Base-by-base conservation (phyloP, 1,140 invertebrate species). In the Solenopsis fugax region DNA sequence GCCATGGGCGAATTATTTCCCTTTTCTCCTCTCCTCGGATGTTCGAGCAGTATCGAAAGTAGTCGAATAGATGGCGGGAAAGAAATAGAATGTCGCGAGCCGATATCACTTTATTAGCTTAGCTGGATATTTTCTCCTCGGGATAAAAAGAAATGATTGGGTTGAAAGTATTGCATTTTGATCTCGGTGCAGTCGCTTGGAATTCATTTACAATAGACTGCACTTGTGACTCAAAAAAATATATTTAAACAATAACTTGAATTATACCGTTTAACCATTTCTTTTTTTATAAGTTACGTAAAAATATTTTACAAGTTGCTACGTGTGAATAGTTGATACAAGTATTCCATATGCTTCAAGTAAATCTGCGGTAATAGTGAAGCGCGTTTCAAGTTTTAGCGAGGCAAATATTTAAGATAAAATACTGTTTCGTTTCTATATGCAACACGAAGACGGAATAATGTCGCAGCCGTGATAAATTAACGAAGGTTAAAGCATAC, bases 21-120 rank as follows among this genome's bases (percentile, higher is more conserved):
- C 76, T 62, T 48, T 29, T 24, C 41, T 16, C 29, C 18, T 41
- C n/a, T 71, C 60, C 60, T 48, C 62, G 72, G 58, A 60, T 80
- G 84, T 78, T 89, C 82, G 48, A 65, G 37, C 81, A 29, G 50
- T 75, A 89, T 89, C 82, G 54, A 48, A 18, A 48, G 34, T 84
- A 71, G 67, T 84, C 54, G 41, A 73, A 62, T 78, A 48, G 48
- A 85, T 56, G 56, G 52, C 21, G 64, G 21, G 1, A 56, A 87
- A 64, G 62, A 78, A 89, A 67, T 80, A 34, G 16, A 62, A 69
- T 13, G 45, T 37, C 24, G n/a, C 69, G 18, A 84, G 1, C 21
- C 72, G 58, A 85, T 65, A 65, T 85, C 58, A 45, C 60, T 77
- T 64, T 85, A 85, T 76, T 85, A 85, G 34, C 67, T 76, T 85